Evolutionary conservation across 2,113 vertebrate species (phyloP).

Genomic region (Andinoacara biseriatus): DNA sequence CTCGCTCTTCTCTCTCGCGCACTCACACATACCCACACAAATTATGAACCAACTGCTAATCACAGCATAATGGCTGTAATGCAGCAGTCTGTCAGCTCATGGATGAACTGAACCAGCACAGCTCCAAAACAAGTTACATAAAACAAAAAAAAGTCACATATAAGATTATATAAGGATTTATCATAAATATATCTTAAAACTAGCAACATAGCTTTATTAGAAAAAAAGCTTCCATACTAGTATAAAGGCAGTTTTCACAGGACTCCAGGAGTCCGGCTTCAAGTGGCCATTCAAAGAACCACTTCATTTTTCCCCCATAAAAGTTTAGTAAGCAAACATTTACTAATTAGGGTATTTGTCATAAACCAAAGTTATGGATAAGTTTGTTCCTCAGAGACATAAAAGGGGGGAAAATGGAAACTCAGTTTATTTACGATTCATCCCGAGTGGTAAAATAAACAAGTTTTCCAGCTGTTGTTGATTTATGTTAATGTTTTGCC

Average conservation of each 20-base stretch:
- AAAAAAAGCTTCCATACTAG: not conserved
- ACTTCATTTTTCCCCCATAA: no score
- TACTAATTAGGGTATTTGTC: not conserved
- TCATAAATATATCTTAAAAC: not conserved
- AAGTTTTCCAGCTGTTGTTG: not conserved
- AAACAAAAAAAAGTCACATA: not conserved
- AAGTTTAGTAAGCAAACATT: not conserved
- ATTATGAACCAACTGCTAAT: slow-evolving; percentile 52
- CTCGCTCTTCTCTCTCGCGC: slow-evolving; percentile 15
- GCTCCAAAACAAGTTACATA: not conserved
- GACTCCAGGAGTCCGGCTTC: accelerated
- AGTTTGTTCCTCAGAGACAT: not conserved
- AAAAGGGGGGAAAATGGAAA: not conserved
- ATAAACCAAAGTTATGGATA: not conserved
- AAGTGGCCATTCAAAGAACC: not conserved
- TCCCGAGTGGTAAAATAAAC: not conserved
- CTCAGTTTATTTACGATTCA: not conserved
- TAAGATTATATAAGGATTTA: not conserved
- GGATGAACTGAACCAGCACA: not conserved
- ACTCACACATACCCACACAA: slow-evolving; percentile 48
- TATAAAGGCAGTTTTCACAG: not conserved
- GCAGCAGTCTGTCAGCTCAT: slow-evolving; percentile 5
- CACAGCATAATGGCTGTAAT: slow-evolving; percentile 28
- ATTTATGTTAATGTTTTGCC: no score
- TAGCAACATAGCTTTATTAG: no score